Base-by-base conservation (phyloP, 2,797 vertebrate species). In the Dallia pectoralis region DNA sequence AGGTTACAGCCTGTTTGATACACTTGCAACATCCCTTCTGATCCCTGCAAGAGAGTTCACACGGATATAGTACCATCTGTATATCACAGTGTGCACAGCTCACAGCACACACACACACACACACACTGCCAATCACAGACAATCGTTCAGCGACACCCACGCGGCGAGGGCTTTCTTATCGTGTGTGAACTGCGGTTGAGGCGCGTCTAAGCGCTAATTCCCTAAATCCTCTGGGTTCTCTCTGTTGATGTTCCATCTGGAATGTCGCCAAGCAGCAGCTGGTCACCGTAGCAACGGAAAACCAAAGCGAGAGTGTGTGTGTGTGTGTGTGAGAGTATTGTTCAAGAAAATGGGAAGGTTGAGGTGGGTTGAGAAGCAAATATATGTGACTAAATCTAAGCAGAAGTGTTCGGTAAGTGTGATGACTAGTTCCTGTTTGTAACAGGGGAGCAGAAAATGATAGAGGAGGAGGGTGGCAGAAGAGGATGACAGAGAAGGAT, bases 361-460 rank as follows among this genome's bases (percentile, higher is more conserved):
- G 48, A 27, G 29, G 68, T 29, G 29, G 68, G n/a, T n/a, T 12
- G 49, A 12, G 29, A 51, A 70, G 27, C 68, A 49, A 30, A n/a
- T 68, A n/a, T 68, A 47, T 40, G 30, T 63, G 8, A 22, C 32
- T 27, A 25, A 33, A 56, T 32, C 22, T 61, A 53, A 22, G 63
- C 12, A 56, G 67, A 65, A 8, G 30, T 74, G 51, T 68, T 44
- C 40, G 11, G 72, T 59, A 18, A 53, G 25, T 33, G 63, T 75
- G 25, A 44, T 44, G 40, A 44, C 40, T 44, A 14, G 40, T 44
- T 44, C 40, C 7, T 44, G 40, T 44, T 44, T 12, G 14, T 44
- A 3, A 36, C 3, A 64, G 12, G 71, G 44, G 56, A 51, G 67
- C 32, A 6, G 40, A 15, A 3, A 14, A 19, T 69, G 40, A 83